Conservation (phyloP, 2,113 vertebrate species). For the Pteruthius melanotis region DNA sequence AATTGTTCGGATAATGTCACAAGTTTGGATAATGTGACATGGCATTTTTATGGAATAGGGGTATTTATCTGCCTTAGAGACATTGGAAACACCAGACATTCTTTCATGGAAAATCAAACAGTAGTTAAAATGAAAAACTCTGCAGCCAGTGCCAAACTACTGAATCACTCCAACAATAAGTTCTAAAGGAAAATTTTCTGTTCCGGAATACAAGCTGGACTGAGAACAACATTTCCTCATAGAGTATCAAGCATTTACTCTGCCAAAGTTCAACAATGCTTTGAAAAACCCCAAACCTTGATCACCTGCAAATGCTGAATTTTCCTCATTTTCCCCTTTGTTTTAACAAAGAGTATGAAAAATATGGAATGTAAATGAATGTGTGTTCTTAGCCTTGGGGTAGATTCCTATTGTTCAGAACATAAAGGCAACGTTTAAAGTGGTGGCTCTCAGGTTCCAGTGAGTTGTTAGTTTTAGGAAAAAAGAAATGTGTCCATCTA, state of each 20-base stretch:
- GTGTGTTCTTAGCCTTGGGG: not conserved
- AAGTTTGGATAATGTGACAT: not conserved
- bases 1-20: not conserved
- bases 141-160: constrained; percentile 25
- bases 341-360: not conserved
- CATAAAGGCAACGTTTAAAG: not conserved
- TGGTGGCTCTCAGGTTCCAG: not conserved
- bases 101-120: constrained; percentile 52
- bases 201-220: not conserved
- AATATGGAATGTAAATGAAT: not conserved
- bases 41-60: not conserved
- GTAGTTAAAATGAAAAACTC: constrained; percentile 48
- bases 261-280: not conserved
- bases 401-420: not conserved
- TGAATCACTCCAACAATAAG: constrained; percentile 33
- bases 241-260: not conserved
- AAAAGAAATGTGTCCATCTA: not conserved
- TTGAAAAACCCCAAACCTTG: not conserved
- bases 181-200: constrained; percentile 17
- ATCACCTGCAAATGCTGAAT: not conserved
- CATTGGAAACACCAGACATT: not conserved
- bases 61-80: not conserved
- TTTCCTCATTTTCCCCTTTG: not conserved
- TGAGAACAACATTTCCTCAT: not conserved
- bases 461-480: not conserved